Conservation (phyloP, 2,113 vertebrate species). For the Cichladusa arquata region DNA sequence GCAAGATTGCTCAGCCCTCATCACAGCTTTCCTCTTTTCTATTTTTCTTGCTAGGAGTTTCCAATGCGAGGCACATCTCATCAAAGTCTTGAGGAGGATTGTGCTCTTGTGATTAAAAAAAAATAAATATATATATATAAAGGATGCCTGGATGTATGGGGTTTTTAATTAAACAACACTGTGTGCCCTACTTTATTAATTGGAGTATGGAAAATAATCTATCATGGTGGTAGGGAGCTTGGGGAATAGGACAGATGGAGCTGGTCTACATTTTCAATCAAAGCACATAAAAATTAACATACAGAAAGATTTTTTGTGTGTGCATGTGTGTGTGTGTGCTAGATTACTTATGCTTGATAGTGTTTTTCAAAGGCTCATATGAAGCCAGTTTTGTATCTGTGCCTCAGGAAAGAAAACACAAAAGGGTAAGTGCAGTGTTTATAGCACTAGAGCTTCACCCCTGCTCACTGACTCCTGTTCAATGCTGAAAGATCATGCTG, state of each 20-base stretch:
- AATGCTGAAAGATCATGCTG: not conserved
- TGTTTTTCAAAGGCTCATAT: slow-evolving; percentile 9
- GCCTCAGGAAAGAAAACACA: slow-evolving; percentile 13
- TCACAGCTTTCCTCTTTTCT: not conserved
- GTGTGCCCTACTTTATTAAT: slow-evolving; percentile 64
- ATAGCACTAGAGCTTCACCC: not conserved
- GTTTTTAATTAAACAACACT: slow-evolving; percentile 62
- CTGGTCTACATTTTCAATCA: slow-evolving; percentile 46
- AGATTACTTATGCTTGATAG: not conserved
- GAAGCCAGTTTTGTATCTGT: slow-evolving; percentile 23
- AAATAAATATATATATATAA: not conserved
- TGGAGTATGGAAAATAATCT: slow-evolving; percentile 53
- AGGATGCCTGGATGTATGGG: not conserved
- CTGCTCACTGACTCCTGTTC: not conserved
- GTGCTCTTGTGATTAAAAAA: slow-evolving; percentile 14
- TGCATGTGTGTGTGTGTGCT: not conserved
- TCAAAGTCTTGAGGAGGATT: slow-evolving; percentile 17
- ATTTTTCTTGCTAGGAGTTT: not conserved
- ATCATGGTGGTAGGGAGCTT: slow-evolving; percentile 35
- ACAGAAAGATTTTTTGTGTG: not conserved
- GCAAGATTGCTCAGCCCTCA: not conserved
- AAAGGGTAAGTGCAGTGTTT: not conserved
- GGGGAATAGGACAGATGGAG: slow-evolving; percentile 58
- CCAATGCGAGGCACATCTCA: not conserved
- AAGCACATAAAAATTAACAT: slow-evolving; percentile 54